Conservation (phyloP, 1,140 invertebrate species). For the Heterodera carotae region DNA sequence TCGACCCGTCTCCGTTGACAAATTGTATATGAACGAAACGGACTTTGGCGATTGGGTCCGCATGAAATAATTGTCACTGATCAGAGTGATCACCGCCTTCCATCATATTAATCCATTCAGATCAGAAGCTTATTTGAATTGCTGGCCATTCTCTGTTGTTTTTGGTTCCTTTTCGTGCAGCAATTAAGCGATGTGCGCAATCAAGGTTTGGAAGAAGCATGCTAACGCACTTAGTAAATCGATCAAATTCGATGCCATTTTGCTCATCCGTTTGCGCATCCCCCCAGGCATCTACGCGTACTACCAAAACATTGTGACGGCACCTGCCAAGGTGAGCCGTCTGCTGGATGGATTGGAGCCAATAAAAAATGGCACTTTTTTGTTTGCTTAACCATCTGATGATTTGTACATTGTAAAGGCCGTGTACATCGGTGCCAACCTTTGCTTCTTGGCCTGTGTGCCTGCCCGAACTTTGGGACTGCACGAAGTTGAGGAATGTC, state of each 20-base stretch:
- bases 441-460: conserved; percentile 87
- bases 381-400: no score
- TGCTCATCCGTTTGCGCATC: no score
- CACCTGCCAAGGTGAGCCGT: conserved; percentile 26
- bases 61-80: no score
- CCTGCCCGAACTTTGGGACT: conserved; percentile 79
- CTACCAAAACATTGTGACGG: conserved; percentile 14
- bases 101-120: conserved; percentile 50
- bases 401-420: conserved; percentile 64
- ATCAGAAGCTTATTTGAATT: conserved; percentile 79
- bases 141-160: conserved; percentile 79
- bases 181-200: conserved; percentile 90
- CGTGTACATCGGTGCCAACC: conserved; percentile 87
- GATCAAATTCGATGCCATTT: no score
- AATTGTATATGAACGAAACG: conserved; percentile 67
- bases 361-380: conserved; percentile 74
- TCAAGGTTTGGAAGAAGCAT: conserved; percentile 75
- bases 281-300: neutral
- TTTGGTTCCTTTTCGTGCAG: conserved; percentile 85
- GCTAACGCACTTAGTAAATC: no score
- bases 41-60: conserved; percentile 66
- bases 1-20: conserved; percentile 72
- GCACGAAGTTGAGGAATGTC: conserved; percentile 81
- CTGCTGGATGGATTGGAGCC: conserved; percentile 83
- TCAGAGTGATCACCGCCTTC: neutral